These are phyloP conservation scores for Erebia ligea DNA, from an alignment of 2,888 invertebrate genomes.

Conservation along the genomic window DNA sequence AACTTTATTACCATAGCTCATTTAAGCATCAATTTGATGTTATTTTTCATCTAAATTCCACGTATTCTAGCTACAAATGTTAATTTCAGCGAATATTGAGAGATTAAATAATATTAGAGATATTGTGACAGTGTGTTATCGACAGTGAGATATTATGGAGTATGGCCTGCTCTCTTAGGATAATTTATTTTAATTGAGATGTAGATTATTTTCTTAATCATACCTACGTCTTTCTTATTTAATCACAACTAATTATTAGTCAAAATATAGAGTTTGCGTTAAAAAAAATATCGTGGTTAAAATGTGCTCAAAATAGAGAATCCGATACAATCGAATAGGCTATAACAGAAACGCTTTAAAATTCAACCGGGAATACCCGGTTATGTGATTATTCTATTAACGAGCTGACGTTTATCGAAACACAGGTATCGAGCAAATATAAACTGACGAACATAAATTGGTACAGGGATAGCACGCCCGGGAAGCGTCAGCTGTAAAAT, in stretches of 20 bases:
- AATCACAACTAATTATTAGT: not conserved
- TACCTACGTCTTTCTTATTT: not conserved
- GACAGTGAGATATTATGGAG: no score
- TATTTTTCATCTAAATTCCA: not conserved
- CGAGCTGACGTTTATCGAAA: conserved; percentile 15
- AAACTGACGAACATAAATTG: conserved; percentile 18
- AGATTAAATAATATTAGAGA: no score
- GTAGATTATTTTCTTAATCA: not conserved
- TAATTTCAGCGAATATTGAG: no score
- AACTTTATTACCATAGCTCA: not conserved
- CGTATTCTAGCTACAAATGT: no score
- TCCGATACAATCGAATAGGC: not conserved
- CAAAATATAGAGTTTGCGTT: not conserved
- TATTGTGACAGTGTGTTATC: no score
- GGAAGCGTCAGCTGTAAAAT: conserved; percentile 18
- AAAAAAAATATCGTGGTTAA: not conserved
- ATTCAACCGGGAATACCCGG: conserved; percentile 4
- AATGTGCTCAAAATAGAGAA: not conserved
- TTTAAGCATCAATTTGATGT: not conserved
- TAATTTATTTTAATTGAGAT: no score
- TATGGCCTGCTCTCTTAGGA: no score
- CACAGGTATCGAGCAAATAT: conserved; percentile 17
- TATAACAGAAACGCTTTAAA: not conserved
- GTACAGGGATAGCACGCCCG: conserved; percentile 18
- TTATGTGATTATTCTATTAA: conserved; percentile 22